Base-by-base conservation (phyloP, 2,888 invertebrate species). In the Drosophila eohydei region DNA sequence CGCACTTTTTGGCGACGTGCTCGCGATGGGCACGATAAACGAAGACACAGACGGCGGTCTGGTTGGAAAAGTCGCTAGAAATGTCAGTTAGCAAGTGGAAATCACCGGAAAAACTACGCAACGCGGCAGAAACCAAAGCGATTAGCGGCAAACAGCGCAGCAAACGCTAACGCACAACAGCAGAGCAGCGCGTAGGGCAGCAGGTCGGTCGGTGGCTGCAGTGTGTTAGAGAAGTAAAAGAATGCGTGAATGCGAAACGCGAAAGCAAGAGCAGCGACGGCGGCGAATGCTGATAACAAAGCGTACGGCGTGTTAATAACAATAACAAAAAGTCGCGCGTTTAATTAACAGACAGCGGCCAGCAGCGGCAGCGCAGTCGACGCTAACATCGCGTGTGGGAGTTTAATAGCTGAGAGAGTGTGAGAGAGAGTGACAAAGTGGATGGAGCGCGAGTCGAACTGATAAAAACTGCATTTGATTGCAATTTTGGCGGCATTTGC, bases 51-150 rank as follows among this genome's bases (percentile, higher is more conserved):
- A 76, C 71, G 78, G 75, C 71, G 60, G 52, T 14, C 61, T 60
- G 81, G 71, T 80, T 79, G 84, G 89, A 78, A 87, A 89, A 87
- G 78, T 87, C 80, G 71, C 65, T 67, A 71, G 80, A 76, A 80
- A 78, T 76, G 80, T 77, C 86, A 89, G 82, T 86, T 81, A 83
- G 83, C 74, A 86, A 90, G 90, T 84, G 91, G 84, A 85, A 88
- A 89, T 77, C 89, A 83, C 81, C 91, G 91, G 88, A 83, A 85
- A 89, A 90, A 91, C 91, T 90, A 89, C 88, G 73, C 57, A 80
- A 61, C 90, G 85, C 90, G 85, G 85, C 78, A 78, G 59, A 65
- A 78, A 68, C 38, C 59, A 67, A 67, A 70, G 56, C 72, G 71
- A 80, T 41, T 52, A 65, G 68, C 57, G 44, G 57, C 48, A 58